Percentiles rank a stretch among this genome's conserved stretches.
These are phyloP conservation scores for Leptopilina clavipes DNA, from an alignment of 1,140 invertebrate genomes.

Conservation along the genomic window DNA sequence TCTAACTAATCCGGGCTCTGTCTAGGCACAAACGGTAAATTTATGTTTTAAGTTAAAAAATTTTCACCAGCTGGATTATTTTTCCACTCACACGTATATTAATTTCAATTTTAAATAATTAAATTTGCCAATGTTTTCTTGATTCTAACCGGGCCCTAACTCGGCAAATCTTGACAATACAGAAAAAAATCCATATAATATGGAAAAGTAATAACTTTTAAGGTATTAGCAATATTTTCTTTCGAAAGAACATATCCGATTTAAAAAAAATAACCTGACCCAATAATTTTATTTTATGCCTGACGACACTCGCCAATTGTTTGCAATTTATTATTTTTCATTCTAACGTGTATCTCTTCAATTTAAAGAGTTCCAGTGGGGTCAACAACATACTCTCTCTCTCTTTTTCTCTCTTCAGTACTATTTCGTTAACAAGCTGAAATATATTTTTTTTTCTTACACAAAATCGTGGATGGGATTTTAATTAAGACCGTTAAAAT, in stretches of 20 bases:
- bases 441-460: background rate
- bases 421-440: constrained; percentile 16
- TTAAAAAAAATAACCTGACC: background rate
- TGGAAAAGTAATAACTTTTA: too few relatives aligned
- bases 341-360: background rate
- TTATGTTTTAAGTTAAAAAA: too few relatives aligned
- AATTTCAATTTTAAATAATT: too few relatives aligned
- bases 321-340: background rate
- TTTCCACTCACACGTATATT: too few relatives aligned
- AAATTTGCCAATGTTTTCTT: too few relatives aligned
- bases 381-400: background rate
- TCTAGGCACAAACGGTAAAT: too few relatives aligned
- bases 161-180: too few relatives aligned
- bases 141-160: too few relatives aligned
- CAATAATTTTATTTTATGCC: background rate
- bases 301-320: background rate
- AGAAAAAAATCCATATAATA: too few relatives aligned
- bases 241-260: background rate
- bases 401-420: background rate
- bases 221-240: too few relatives aligned
- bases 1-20: too few relatives aligned
- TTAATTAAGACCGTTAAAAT: background rate
- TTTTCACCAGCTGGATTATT: too few relatives aligned
- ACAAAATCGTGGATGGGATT: background rate
- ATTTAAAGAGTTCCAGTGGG: constrained; percentile 11